These are phyloP conservation scores for Scarus forsteni DNA, from an alignment of 2,797 vertebrate genomes.

Conservation along the genomic window DNA sequence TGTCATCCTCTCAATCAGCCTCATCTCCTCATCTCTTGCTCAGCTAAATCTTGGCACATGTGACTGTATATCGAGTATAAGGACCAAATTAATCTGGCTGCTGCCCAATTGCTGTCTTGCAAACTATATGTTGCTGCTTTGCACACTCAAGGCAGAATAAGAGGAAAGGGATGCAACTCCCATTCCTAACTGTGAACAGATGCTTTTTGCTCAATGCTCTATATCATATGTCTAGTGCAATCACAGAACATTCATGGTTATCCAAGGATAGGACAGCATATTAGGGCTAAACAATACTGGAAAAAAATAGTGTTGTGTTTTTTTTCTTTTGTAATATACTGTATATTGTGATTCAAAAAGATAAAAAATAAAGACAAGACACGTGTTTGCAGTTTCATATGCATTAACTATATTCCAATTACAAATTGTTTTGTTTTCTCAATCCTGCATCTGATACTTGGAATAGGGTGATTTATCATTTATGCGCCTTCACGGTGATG, in stretches of 20 bases:
- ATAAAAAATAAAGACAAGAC: too few relatives aligned
- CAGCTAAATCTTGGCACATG: constrained; percentile 72
- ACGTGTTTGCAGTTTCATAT: too few relatives aligned
- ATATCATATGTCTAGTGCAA: constrained; percentile 28
- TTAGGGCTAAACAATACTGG: not conserved
- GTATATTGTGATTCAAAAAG: too few relatives aligned
- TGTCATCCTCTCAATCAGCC: constrained; percentile 71
- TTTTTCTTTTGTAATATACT: too few relatives aligned
- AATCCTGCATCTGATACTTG: too few relatives aligned
- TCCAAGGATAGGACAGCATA: constrained; percentile 25
- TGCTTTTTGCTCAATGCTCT: constrained; percentile 50
- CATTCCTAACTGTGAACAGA: constrained; percentile 61
- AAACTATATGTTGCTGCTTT: constrained; percentile 67
- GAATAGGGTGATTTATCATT: too few relatives aligned
- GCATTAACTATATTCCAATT: too few relatives aligned
- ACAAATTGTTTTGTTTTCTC: too few relatives aligned
- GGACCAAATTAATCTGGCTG: constrained; percentile 71
- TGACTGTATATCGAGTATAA: constrained; percentile 69
- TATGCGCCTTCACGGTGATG: too few relatives aligned
- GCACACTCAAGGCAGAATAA: constrained; percentile 61
- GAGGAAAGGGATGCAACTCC: constrained; percentile 25
- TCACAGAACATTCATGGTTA: constrained; percentile 51
- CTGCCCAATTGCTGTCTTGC: constrained; percentile 64
- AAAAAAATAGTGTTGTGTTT: too few relatives aligned
- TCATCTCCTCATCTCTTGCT: constrained; percentile 66